Percentiles rank a stretch among this genome's conserved stretches.
Evolutionary conservation across 37 sponge, comb jelly and placozoan genomes (phyloP).

Genomic region (Spongia lamella): DNA sequence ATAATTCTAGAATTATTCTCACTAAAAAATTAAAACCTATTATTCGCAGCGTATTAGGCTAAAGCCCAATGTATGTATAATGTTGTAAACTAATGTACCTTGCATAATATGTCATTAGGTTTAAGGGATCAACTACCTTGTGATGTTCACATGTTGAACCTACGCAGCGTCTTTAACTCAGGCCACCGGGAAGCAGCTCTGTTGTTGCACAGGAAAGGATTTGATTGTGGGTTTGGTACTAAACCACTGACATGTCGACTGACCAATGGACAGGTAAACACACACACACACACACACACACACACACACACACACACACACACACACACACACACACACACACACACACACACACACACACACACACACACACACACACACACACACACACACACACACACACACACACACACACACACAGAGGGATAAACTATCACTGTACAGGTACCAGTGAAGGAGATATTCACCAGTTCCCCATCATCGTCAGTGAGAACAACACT

Average conservation of each 20-base stretch:
- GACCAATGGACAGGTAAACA: constrained; percentile 48
- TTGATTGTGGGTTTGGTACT: constrained; percentile 58
- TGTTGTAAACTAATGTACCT: too few species aligned
- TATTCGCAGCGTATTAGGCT: too few species aligned
- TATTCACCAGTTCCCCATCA: constrained; percentile 22
- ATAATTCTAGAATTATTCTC: too few species aligned
- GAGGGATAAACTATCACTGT: too few species aligned
- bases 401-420: constrained; percentile 7
- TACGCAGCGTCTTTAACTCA: constrained; percentile 16
- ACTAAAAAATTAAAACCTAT: too few species aligned
- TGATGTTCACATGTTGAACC: constrained; percentile 51
- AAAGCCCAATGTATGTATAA: too few species aligned
- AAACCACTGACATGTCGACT: constrained; percentile 29
- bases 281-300: background rate
- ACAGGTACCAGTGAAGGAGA: background rate
- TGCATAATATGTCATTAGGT: background rate
- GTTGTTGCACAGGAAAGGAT: constrained; percentile 73
- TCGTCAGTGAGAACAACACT: constrained; percentile 28
- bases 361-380: constrained; percentile 4
- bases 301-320: background rate
- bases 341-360: too few species aligned
- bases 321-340: constrained; percentile 7
- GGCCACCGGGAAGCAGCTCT: constrained; percentile 25
- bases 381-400: constrained; percentile 7
- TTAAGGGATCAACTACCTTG: constrained; percentile 19